phyloP scores from a whole-genome alignment of 2,113 vertebrate species.

The Stercorarius parasiticus region DNA sequence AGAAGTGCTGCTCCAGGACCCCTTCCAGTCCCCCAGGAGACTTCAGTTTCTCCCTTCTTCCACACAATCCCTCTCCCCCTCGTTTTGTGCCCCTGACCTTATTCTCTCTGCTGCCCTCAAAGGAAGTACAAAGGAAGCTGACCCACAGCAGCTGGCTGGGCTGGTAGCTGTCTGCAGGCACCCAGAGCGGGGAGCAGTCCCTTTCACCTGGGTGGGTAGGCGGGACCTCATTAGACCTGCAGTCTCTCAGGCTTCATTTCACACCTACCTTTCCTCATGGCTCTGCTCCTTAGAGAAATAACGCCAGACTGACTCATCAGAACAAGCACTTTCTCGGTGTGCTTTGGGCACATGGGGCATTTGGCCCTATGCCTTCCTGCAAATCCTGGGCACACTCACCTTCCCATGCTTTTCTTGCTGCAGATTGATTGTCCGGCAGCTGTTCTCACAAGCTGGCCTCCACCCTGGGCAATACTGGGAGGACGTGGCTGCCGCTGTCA shows the following conservation, averaged over 20 bases:
- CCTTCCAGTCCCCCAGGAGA: background rate
- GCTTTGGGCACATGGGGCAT: background rate
- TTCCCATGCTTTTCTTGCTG: background rate
- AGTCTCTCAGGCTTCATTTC: background rate
- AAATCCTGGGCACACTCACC: fast-evolving
- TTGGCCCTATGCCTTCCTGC: background rate
- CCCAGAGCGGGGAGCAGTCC: background rate
- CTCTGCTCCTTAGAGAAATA: background rate
- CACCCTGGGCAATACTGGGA: background rate
- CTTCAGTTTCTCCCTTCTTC: background rate
- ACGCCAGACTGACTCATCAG: background rate
- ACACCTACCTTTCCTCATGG: background rate
- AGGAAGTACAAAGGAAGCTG: background rate
- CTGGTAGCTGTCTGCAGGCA: background rate
- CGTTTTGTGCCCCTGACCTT: background rate
- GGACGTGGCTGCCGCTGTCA: background rate
- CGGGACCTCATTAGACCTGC: background rate
- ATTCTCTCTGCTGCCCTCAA: background rate
- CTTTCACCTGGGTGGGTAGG: too few species aligned
- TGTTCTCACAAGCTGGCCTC: background rate
- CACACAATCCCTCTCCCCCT: background rate
- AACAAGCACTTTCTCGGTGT: background rate
- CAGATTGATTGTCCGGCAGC: fast-evolving
- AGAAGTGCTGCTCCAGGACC: background rate
- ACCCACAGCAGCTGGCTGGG: background rate